These are phyloP conservation scores for Rhinolophus sinicus DNA, from an alignment of 2,113 vertebrate genomes.

Conservation along the genomic window DNA sequence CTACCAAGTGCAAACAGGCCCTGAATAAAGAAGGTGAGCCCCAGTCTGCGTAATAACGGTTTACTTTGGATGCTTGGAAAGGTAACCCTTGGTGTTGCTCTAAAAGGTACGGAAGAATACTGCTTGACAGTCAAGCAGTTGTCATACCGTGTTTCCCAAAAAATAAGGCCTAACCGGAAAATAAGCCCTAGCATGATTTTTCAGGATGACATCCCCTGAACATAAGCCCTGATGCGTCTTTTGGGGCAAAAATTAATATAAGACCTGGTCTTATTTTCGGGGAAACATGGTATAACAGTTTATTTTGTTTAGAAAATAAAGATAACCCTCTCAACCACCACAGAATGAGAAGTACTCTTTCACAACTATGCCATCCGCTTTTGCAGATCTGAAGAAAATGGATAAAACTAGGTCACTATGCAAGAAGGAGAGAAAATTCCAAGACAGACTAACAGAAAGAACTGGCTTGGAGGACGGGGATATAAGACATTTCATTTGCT, in stretches of 20 bases:
- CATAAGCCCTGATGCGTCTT: too few relatives aligned
- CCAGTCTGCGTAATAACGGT: background rate
- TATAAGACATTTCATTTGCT: background rate
- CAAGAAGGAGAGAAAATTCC: background rate
- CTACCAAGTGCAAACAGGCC: accelerated
- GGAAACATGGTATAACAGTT: background rate
- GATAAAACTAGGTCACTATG: background rate
- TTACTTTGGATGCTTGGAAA: background rate
- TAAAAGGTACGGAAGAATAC: background rate
- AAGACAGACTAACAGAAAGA: background rate
- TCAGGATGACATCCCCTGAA: too few relatives aligned
- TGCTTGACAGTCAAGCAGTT: background rate
- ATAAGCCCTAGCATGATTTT: too few relatives aligned
- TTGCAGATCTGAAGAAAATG: background rate
- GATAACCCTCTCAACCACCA: background rate
- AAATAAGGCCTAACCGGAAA: too few relatives aligned
- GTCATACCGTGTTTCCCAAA: background rate
- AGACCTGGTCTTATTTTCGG: too few relatives aligned
- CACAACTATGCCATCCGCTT: background rate
- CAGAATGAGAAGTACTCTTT: background rate
- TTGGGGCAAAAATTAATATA: too few relatives aligned
- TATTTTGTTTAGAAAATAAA: constrained; percentile 47
- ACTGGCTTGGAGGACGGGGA: background rate
- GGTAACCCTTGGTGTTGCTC: background rate
- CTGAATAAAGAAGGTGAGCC: background rate